A percentile compares a stretch with the other conserved stretches of the same genome.
phyloP scores from a whole-genome alignment of 2,888 invertebrate species.

The Ophion ellenae region DNA sequence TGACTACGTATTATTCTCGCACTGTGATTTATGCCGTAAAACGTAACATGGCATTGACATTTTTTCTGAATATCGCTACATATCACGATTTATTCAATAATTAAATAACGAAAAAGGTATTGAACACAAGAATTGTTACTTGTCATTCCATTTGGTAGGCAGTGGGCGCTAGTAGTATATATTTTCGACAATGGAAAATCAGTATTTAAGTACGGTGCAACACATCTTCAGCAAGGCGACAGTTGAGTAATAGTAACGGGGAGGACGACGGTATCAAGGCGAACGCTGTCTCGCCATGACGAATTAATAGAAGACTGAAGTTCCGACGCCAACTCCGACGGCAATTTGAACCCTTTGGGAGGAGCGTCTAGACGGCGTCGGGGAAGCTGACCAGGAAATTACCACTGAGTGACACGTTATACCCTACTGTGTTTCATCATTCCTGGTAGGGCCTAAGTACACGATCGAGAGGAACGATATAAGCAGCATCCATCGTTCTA shows the following conservation, averaged over 20 bases:
- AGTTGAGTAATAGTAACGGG: not conserved
- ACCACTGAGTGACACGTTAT: constrained; percentile 52
- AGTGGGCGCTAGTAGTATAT: too few species aligned
- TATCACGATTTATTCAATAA: too few species aligned
- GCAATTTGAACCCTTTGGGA: constrained; percentile 40
- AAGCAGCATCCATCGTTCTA: constrained; percentile 35
- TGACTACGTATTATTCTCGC: constrained; percentile 40
- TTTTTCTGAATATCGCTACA: too few species aligned
- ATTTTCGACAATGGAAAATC: too few species aligned
- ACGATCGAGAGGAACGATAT: constrained; percentile 55
- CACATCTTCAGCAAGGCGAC: not conserved
- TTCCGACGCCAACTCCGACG: constrained; percentile 53
- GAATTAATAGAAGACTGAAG: constrained; percentile 56
- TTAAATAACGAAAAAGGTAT: too few species aligned
- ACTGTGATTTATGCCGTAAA: not conserved
- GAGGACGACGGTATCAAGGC: constrained; percentile 5
- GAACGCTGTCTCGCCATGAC: constrained; percentile 38
- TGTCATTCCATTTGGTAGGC: too few species aligned
- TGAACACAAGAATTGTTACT: too few species aligned
- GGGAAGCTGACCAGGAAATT: constrained; percentile 56
- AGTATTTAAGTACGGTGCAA: too few species aligned
- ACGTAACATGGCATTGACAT: not conserved
- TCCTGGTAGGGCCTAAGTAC: constrained; percentile 49
- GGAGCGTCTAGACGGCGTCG: constrained; percentile 54
- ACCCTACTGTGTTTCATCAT: constrained; percentile 55